Conservation (phyloP, 2,888 invertebrate genomes). For the Mesorhabditis spiculigera region DNA sequence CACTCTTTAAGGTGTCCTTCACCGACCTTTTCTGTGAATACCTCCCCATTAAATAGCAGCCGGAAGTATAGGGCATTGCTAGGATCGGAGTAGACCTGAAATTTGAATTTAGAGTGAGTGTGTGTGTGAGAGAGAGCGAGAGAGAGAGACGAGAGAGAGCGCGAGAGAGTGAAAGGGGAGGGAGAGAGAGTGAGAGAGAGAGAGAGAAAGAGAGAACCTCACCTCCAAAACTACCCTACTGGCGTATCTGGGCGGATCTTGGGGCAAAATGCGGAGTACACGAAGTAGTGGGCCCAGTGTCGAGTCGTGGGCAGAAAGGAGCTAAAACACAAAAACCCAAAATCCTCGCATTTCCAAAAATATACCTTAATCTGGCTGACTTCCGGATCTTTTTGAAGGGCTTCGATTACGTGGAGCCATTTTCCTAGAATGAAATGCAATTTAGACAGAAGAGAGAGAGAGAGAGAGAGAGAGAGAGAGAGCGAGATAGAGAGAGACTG, state of each 20-base stretch:
- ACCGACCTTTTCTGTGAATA: too few species aligned
- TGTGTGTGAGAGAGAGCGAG: too few species aligned
- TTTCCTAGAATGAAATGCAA: background rate
- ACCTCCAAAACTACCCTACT: slow-evolving; percentile 83
- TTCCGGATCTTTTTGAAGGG: background rate
- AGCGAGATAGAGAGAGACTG: too few species aligned
- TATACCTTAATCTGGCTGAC: background rate
- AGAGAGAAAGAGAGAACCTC: background rate
- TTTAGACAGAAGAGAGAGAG: background rate
- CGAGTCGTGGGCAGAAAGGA: slow-evolving; percentile 38
- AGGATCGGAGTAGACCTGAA: background rate
- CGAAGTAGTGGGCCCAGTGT: slow-evolving; percentile 34
- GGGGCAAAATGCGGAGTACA: slow-evolving; percentile 27
- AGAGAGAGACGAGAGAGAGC: too few species aligned
- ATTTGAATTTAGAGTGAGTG: too few species aligned
- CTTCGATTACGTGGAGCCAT: background rate
- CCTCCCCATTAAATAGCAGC: too few species aligned
- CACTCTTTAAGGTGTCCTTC: too few species aligned
- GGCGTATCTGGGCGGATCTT: slow-evolving; percentile 73
- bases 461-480: too few species aligned
- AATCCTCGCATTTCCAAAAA: background rate
- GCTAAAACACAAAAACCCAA: slow-evolving; percentile 17
- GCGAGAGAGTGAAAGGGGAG: too few species aligned
- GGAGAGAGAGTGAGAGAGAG: too few species aligned
- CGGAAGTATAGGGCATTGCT: too few species aligned